Conservation (phyloP, 1,140 invertebrate genomes). For the Helicoverpa zea region DNA sequence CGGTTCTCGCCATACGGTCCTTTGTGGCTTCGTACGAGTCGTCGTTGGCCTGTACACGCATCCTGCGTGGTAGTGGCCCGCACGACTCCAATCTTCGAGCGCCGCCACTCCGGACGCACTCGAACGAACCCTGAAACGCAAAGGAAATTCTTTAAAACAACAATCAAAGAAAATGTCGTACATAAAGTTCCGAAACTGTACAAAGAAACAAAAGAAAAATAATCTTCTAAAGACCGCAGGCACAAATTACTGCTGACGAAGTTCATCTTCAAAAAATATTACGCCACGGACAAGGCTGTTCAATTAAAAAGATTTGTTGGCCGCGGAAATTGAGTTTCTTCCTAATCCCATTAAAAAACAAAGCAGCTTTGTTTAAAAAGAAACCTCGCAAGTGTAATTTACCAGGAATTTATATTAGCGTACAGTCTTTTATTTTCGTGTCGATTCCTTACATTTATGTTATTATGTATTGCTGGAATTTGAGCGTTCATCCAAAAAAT, state of each 20-base stretch:
- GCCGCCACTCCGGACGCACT: conserved; percentile 93
- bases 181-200: too few relatives aligned
- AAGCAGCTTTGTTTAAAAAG: conserved; percentile 27
- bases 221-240: background rate
- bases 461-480: conserved; percentile 17
- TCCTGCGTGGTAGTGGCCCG: conserved; percentile 93
- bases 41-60: conserved; percentile 97
- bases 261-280: background rate
- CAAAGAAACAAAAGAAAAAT: too few relatives aligned
- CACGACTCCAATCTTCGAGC: conserved; percentile 91
- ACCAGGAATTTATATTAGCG: conserved; percentile 11
- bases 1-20: conserved; percentile 95
- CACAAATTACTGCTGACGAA: background rate
- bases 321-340: conserved; percentile 24
- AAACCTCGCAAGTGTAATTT: conserved; percentile 34
- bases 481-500: conserved; percentile 21
- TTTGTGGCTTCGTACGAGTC: conserved; percentile 97
- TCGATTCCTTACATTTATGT: conserved; percentile 3
- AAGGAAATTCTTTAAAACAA: background rate
- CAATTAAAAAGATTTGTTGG: conserved; percentile 13
- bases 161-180: too few relatives aligned
- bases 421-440: conserved; percentile 9
- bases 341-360: conserved; percentile 30
- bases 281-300: conserved; percentile 8
- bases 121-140: conserved; percentile 91